Conservation (phyloP, 2,888 invertebrate genomes). For the Chloromyia formosa region DNA sequence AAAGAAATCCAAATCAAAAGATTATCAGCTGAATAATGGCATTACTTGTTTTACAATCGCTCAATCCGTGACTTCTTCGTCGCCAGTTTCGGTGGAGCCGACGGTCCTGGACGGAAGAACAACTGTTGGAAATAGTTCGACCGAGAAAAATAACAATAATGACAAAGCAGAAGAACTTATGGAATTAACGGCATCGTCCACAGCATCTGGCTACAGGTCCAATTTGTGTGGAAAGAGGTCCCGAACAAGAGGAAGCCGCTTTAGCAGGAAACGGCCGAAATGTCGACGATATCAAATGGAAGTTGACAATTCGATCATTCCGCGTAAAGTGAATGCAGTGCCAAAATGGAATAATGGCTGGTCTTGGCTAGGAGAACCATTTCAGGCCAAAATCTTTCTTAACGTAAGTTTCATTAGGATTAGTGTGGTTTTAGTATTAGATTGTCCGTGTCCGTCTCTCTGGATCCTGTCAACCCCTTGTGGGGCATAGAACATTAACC, state of each 20-base stretch:
- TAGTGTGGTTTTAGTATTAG: too few species aligned
- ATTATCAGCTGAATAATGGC: conserved; percentile 12
- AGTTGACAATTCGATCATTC: conserved; percentile 63
- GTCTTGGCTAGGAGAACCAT: conserved; percentile 88
- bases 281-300: conserved; percentile 54
- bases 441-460: too few species aligned
- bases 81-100: neutral
- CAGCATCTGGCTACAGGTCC: neutral
- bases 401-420: conserved; percentile 72
- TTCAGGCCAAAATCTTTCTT: conserved; percentile 84
- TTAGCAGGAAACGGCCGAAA: conserved; percentile 60
- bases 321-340: conserved; percentile 64
- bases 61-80: neutral
- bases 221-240: conserved; percentile 55
- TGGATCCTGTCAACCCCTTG: too few species aligned
- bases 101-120: neutral
- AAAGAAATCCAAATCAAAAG: conserved; percentile 29
- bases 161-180: conserved; percentile 34
- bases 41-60: neutral
- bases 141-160: conserved; percentile 18
- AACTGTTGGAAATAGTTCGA: neutral
- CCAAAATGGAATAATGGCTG: conserved; percentile 91
- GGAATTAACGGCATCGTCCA: neutral
- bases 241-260: conserved; percentile 60
- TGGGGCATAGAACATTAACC: too few species aligned